A percentile compares a stretch with the other conserved stretches of the same genome.
These are phyloP conservation scores for Tachypleus tridentatus DNA, from an alignment of 1,140 invertebrate species.

Conservation along the genomic window DNA sequence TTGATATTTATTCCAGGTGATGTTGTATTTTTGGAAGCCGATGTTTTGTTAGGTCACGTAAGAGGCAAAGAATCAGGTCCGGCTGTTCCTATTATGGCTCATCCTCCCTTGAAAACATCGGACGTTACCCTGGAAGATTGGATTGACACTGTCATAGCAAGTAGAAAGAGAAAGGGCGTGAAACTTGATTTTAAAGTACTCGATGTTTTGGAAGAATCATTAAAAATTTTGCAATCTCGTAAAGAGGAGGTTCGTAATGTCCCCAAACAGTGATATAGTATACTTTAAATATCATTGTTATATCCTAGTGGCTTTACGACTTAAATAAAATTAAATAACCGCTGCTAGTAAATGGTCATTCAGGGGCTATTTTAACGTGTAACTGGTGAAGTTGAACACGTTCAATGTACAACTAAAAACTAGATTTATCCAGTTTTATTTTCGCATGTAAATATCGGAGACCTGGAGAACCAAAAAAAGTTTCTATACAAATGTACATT, in stretches of 20 bases:
- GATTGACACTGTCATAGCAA: conserved; percentile 41
- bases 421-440: too few species aligned
- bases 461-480: too few species aligned
- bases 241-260: conserved; percentile 32
- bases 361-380: too few species aligned
- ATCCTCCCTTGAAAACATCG: conserved; percentile 56
- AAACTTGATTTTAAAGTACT: conserved; percentile 78
- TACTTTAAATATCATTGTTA: too few species aligned
- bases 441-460: too few species aligned
- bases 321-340: too few species aligned
- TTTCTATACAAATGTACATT: too few species aligned
- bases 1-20: conserved; percentile 35
- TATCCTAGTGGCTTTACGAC: too few species aligned
- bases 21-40: conserved; percentile 73
- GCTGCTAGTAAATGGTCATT: too few species aligned
- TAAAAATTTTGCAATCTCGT: conserved; percentile 40
- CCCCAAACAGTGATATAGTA: too few species aligned
- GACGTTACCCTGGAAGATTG: conserved; percentile 63
- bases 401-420: too few species aligned
- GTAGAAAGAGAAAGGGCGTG: conserved; percentile 46
- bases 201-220: conserved; percentile 54
- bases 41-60: conserved; percentile 54
- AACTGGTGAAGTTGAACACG: too few species aligned
- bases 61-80: conserved; percentile 33
- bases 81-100: conserved; percentile 67